These are phyloP conservation scores for Gymnocypris eckloni DNA, from an alignment of 2,797 vertebrate genomes.

Conservation along the genomic window DNA sequence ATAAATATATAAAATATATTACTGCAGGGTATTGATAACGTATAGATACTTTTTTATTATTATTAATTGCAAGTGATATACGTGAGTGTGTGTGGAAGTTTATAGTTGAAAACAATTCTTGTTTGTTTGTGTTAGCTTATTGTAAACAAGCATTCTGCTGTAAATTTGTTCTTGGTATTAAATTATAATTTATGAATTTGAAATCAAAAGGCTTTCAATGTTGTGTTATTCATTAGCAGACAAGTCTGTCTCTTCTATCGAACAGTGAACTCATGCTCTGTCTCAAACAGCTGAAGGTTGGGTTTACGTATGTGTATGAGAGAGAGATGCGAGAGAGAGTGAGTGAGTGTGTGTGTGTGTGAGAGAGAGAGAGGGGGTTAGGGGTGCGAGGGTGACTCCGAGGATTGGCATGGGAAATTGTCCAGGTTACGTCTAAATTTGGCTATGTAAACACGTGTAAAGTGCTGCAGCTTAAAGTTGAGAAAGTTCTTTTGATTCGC, in stretches of 20 bases:
- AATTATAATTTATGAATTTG: slow-evolving; percentile 99
- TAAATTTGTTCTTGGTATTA: slow-evolving; percentile 99
- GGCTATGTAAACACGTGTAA: no score
- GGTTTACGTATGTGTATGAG: slow-evolving; percentile 44
- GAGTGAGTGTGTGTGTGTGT: not conserved
- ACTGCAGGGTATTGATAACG: slow-evolving; percentile 93
- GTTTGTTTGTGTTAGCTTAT: slow-evolving; percentile 99
- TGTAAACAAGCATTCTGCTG: slow-evolving; percentile 99
- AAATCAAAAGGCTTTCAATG: slow-evolving; percentile 90
- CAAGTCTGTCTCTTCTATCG: slow-evolving; percentile 32
- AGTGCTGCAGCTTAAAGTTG: not conserved
- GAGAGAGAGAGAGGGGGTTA: no score
- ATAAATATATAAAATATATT: slow-evolving; percentile 92
- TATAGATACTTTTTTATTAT: slow-evolving; percentile 92
- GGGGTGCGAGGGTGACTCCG: no score
- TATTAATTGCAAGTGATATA: slow-evolving; percentile 92
- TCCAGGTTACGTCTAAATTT: no score
- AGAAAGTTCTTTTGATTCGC: slow-evolving; percentile 22
- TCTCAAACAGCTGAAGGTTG: slow-evolving; percentile 34
- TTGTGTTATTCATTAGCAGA: slow-evolving; percentile 76
- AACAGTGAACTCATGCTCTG: slow-evolving; percentile 11
- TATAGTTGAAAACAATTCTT: slow-evolving; percentile 94
- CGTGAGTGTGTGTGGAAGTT: slow-evolving; percentile 97
- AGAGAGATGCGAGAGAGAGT: slow-evolving; percentile 1
- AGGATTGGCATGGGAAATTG: no score